Evolutionary conservation across 2,113 vertebrate genomes (phyloP), one percentile per base, ranked within the genome.

Genomic region (Callionymus lyra): DNA sequence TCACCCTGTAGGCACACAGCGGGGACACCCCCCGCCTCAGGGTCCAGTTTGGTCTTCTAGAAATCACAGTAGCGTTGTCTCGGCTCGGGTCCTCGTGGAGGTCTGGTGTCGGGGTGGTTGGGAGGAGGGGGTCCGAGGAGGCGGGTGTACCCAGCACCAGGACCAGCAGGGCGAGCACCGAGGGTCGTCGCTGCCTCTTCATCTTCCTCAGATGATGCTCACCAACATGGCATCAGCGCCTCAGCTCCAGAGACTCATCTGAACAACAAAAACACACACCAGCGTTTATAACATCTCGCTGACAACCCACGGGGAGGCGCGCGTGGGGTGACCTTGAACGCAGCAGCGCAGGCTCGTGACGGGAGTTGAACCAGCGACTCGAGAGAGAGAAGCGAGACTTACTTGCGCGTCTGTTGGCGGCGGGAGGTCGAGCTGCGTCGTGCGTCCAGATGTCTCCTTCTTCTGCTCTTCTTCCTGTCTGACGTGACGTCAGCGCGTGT

Each of bases 1-100:
- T 63, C 18, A 78, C 55, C 10, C 70, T 69, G 57, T 86, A 87
- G 41, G 84, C 85, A 49, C 85, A 87, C 27, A 83, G 40, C 1
- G 76, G 57, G 16, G 71, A 65, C 43, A 16, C 63, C 41, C 42
- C 40, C 39, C 68, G 53, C 21, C 38, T 50, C 50, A 74, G 44
- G 72, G 72, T 49, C 59, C 43, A 64, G 71, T 52, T 31, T 35
- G 39, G 34, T 31, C 53, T 33, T 37, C 14, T 39, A 31, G 61
- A 37, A 15, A 35, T 53, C 59, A 61, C 53, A 56, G 72, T 44
- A 40, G 33, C 41, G 34, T 47, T 50, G 51, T 39, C 41, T 56
- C 10, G 42, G 50, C 54, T 66, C 46, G 35, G 58, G 53, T 13
- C n/a, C n/a, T n/a, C n/a, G n/a, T n/a, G n/a, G n/a, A n/a, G n/a